Conservation (phyloP, 2,113 vertebrate species). For the Melozone crissalis region DNA sequence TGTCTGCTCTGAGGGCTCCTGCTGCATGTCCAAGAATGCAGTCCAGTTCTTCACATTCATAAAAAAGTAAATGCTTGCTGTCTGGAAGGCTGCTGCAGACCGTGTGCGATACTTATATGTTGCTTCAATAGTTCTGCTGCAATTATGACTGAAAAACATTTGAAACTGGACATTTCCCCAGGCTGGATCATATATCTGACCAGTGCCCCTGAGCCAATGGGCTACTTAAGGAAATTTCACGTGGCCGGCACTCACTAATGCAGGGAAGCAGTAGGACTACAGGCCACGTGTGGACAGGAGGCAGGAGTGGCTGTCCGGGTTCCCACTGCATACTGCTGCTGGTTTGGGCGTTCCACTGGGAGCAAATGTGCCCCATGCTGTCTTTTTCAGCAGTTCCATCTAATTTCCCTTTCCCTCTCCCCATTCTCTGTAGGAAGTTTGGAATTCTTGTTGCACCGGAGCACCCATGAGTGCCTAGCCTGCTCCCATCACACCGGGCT, state of each 20-base stretch:
- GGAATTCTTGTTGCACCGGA: background rate
- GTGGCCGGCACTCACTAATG: background rate
- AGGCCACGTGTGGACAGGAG: background rate
- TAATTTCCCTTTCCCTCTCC: background rate
- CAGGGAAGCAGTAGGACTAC: background rate
- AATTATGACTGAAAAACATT: background rate
- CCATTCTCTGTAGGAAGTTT: background rate
- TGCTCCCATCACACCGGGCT: background rate
- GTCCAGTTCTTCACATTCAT: background rate
- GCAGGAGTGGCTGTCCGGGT: background rate
- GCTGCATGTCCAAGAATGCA: background rate
- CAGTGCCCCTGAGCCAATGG: background rate
- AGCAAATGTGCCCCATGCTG: background rate
- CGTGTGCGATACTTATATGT: background rate
- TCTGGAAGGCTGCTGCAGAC: background rate
- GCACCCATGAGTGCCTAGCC: background rate
- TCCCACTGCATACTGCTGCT: background rate
- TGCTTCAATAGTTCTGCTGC: background rate
- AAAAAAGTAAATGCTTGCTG: background rate
- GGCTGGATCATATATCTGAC: background rate
- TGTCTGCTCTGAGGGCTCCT: background rate
- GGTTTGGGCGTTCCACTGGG: background rate
- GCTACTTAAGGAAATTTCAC: background rate
- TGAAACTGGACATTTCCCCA: background rate
- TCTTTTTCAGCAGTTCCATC: background rate